phyloP scores from a whole-genome alignment of 2,797 vertebrate genomes.

The Iguana delicatissima region DNA sequence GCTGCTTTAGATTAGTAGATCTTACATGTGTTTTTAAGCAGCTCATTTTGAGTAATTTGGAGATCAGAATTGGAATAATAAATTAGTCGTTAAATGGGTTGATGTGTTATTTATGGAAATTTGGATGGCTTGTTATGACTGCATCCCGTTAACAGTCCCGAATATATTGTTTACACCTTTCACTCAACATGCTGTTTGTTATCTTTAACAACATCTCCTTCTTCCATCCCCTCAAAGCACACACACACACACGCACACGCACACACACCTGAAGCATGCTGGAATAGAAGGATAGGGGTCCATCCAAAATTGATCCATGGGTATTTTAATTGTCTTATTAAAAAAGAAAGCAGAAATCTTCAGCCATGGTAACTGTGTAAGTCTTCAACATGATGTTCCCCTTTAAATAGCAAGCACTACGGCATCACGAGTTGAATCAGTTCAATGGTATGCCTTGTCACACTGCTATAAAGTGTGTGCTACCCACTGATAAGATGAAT shows the following conservation, averaged over 20 bases:
- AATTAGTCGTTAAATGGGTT: constrained; percentile 74
- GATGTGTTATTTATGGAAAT: constrained; percentile 70
- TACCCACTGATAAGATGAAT: background rate
- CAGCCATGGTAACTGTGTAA: background rate
- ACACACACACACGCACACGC: background rate
- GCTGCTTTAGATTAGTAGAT: constrained; percentile 73
- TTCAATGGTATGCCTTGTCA: background rate
- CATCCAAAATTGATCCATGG: constrained; percentile 18
- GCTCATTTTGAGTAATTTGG: constrained; percentile 67
- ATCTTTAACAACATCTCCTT: constrained; percentile 55
- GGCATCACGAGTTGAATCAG: background rate
- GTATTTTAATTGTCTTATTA: constrained; percentile 17
- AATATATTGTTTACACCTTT: constrained; percentile 50
- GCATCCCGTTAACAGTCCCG: constrained; percentile 37
- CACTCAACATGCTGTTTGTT: constrained; percentile 59
- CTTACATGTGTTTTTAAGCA: constrained; percentile 62
- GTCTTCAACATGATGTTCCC: background rate
- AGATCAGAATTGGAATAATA: constrained; percentile 70
- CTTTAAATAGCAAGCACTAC: background rate
- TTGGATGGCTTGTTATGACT: constrained; percentile 67
- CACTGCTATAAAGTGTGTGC: background rate
- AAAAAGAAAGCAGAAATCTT: background rate
- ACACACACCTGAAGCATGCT: constrained; percentile 14
- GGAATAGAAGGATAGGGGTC: constrained; percentile 36
- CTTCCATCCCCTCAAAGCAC: background rate